phyloP scores from a whole-genome alignment of 2,888 invertebrate species.

The Meghimatium bilineatum region DNA sequence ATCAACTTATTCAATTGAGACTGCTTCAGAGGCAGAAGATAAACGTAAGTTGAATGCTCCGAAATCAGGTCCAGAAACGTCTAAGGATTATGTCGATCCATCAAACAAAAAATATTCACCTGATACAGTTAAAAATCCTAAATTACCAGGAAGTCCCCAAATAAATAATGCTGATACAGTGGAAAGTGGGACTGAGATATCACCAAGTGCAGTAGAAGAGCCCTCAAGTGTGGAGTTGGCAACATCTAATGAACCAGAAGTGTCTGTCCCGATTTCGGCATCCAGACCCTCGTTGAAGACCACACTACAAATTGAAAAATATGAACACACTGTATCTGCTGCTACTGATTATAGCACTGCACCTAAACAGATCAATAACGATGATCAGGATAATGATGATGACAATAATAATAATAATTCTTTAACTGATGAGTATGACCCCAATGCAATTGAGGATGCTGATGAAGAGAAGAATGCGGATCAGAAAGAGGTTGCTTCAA shows the following conservation, averaged over 20 bases:
- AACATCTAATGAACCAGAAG: background rate
- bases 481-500: background rate
- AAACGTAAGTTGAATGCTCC: too few relatives aligned
- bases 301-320: background rate
- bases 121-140: too few relatives aligned
- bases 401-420: background rate
- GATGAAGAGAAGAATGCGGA: background rate
- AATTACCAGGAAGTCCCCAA: too few relatives aligned
- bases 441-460: background rate
- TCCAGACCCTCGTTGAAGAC: background rate
- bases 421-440: background rate
- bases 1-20: too few relatives aligned
- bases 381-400: background rate
- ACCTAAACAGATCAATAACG: background rate
- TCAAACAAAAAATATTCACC: too few relatives aligned
- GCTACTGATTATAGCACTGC: background rate
- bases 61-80: too few relatives aligned
- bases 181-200: background rate
- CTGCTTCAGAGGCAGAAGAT: too few relatives aligned
- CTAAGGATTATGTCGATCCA: too few relatives aligned
- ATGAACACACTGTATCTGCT: background rate
- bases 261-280: too few relatives aligned
- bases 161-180: background rate
- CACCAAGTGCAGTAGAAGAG: background rate
- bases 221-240: background rate